Evolutionary conservation across 1,140 invertebrate genomes (phyloP).

Genomic region (Brachystomella parvula): DNA sequence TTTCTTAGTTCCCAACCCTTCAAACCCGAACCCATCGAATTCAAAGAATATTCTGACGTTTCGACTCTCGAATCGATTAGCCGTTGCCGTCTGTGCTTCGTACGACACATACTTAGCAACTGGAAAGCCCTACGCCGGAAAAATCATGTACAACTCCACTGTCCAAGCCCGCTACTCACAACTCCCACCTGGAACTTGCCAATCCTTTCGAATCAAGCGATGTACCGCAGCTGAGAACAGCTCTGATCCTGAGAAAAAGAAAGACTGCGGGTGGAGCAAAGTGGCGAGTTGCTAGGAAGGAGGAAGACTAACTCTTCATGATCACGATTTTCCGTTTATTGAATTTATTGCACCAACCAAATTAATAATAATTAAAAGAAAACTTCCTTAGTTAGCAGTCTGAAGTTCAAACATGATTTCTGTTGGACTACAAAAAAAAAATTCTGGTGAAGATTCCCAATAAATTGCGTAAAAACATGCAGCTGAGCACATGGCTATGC

Average conservation of each 20-base stretch:
- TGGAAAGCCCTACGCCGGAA: not conserved
- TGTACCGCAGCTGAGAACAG: not conserved
- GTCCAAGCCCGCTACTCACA: not conserved
- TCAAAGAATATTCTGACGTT: not conserved
- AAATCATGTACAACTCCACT: not conserved
- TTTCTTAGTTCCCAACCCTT: no score
- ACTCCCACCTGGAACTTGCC: not conserved
- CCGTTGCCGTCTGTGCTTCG: not conserved
- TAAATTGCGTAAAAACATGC: no score
- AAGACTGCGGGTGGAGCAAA: not conserved
- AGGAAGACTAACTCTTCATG: no score
- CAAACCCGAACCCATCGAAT: not conserved
- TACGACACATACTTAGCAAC: not conserved
- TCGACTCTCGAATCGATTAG: not conserved
- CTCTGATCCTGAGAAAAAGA: not conserved
- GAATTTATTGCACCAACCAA: no score
- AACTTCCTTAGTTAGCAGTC: no score
- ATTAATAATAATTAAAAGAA: no score
- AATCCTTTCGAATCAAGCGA: not conserved
- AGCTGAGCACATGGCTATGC: no score
- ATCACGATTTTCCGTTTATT: no score
- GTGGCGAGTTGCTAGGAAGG: not conserved
- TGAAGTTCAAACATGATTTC: no score
- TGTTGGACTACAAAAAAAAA: no score
- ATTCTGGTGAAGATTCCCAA: no score